Evolutionary conservation across 2,113 vertebrate genomes (phyloP).

Genomic region (Pangasianodon hypophthalmus): DNA sequence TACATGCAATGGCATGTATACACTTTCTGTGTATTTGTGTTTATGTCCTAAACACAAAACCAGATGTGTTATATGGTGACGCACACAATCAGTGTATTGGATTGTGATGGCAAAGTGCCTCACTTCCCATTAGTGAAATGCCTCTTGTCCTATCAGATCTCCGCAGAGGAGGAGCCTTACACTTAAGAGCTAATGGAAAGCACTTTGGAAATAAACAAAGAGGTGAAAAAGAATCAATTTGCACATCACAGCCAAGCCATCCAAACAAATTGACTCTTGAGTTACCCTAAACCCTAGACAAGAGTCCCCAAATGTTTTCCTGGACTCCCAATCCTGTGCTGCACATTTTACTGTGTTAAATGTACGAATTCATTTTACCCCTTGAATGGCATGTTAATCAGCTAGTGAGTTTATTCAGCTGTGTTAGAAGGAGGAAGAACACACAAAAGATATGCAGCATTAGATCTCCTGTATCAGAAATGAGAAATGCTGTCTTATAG

Average conservation of each 20-base stretch:
- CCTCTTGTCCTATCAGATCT: background rate
- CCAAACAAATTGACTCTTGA: background rate
- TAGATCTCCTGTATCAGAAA: background rate
- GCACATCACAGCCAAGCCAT: background rate
- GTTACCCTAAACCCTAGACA: background rate
- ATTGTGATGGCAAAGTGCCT: background rate
- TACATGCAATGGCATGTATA: background rate
- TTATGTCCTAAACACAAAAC: background rate
- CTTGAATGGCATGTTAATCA: background rate
- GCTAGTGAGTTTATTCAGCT: background rate
- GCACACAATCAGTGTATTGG: background rate
- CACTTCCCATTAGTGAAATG: background rate
- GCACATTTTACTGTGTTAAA: background rate
- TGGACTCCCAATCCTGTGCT: background rate
- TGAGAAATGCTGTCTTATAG: background rate
- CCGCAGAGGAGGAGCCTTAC: background rate
- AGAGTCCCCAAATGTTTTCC: background rate
- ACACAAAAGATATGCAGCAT: background rate
- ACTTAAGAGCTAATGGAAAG: background rate
- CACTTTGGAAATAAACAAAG: background rate
- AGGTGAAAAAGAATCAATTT: background rate
- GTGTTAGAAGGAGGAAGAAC: background rate
- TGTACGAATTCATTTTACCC: background rate
- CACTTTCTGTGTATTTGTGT: background rate
- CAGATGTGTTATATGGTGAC: background rate